These are phyloP conservation scores for Columba janthina DNA, from an alignment of 2,113 vertebrate genomes.

Conservation along the genomic window DNA sequence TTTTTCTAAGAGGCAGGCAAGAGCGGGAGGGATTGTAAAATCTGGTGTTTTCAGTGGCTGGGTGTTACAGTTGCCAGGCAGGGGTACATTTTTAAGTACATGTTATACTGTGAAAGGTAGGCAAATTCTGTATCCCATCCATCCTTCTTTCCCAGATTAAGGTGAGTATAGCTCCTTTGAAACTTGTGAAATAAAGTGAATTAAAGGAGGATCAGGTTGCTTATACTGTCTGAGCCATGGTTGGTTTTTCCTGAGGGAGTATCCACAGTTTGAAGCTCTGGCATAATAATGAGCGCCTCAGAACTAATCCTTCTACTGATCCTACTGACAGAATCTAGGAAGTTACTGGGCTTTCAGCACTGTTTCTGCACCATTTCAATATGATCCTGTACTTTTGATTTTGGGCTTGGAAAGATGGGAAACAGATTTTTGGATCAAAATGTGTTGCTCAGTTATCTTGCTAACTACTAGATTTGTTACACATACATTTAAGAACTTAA, in stretches of 20 bases:
- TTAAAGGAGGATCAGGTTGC: neutral
- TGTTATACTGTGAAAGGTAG: neutral
- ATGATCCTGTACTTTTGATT: neutral
- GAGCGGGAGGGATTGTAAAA: neutral
- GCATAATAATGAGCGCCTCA: fast-evolving
- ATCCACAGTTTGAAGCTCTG: neutral
- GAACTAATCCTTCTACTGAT: neutral
- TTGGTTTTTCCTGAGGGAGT: neutral
- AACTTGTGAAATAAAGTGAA: neutral
- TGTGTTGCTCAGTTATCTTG: neutral
- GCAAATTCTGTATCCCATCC: neutral
- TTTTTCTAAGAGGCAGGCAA: neutral
- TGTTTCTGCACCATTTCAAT: neutral
- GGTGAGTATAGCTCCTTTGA: neutral
- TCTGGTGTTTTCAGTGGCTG: neutral
- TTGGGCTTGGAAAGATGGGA: neutral
- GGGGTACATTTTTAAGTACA: neutral
- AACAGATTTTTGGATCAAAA: neutral
- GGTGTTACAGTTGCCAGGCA: neutral
- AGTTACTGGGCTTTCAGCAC: neutral
- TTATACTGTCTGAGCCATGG: neutral
- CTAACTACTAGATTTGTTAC: neutral
- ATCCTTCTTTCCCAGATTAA: neutral
- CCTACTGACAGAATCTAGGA: neutral
- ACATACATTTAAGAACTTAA: neutral